Percentiles rank a stretch among this genome's conserved stretches.
Evolutionary conservation across 2,888 invertebrate species (phyloP).

Genomic region (Dysmachus trigonus): DNA sequence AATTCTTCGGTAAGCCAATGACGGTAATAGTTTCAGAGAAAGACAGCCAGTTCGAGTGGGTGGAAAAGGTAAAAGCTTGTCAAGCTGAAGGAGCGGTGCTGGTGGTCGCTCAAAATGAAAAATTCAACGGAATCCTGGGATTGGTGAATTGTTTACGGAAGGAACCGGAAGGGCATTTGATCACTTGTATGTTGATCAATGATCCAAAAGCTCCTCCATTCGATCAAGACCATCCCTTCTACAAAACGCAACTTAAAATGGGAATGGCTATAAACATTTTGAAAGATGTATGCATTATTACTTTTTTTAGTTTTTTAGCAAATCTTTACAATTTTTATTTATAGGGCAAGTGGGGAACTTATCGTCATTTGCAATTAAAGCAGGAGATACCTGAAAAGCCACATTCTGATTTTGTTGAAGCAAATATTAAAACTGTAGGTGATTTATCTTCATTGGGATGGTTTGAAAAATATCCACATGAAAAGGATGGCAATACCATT

Average conservation of each 20-base stretch:
- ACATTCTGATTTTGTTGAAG: constrained; percentile 74
- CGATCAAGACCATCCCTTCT: constrained; percentile 71
- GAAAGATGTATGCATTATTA: constrained; percentile 64
- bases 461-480: constrained; percentile 73
- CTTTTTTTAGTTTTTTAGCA: neutral
- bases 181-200: constrained; percentile 72
- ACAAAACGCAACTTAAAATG: constrained; percentile 72
- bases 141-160: constrained; percentile 85
- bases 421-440: constrained; percentile 80
- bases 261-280: constrained; percentile 84
- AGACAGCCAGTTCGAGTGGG: constrained; percentile 58
- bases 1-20: constrained; percentile 51
- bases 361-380: constrained; percentile 78
- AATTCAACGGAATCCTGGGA: constrained; percentile 84
- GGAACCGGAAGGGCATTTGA: constrained; percentile 77
- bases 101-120: constrained; percentile 74
- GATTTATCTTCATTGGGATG: constrained; percentile 87
- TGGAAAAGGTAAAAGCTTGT: constrained; percentile 56
- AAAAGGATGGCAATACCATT: constrained; percentile 65
- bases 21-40: constrained; percentile 56
- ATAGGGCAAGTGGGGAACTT: constrained; percentile 73
- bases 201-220: constrained; percentile 74
- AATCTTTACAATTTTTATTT: constrained; percentile 16
- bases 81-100: constrained; percentile 64
- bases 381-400: constrained; percentile 65